Evolutionary conservation across 2,888 invertebrate species (phyloP).

Genomic region (Agapetus fuscipes): DNA sequence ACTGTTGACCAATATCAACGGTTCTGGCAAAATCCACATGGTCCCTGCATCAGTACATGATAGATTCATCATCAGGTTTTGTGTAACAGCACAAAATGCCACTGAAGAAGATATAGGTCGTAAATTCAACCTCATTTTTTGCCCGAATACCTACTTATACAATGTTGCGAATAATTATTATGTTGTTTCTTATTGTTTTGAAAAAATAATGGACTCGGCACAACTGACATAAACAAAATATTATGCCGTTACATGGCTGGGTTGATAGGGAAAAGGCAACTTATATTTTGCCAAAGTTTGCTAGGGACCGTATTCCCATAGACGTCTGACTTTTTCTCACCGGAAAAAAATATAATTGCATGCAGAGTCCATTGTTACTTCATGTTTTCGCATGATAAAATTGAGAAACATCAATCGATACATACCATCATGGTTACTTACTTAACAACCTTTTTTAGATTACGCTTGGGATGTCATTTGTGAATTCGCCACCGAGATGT

Average conservation of each 20-base stretch:
- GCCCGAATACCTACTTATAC: too few species aligned
- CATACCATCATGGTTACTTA: too few species aligned
- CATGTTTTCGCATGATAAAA: too few species aligned
- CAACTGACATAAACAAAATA: not conserved
- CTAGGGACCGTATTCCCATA: too few species aligned
- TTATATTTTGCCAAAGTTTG: too few species aligned
- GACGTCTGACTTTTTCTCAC: too few species aligned
- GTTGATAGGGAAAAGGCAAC: too few species aligned
- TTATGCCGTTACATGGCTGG: too few species aligned
- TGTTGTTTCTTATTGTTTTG: not conserved
- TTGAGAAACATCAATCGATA: too few species aligned
- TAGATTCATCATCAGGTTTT: constrained; percentile 87
- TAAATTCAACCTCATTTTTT: too few species aligned
- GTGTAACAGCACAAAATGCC: constrained; percentile 86
- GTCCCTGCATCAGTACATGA: constrained; percentile 88
- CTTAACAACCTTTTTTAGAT: constrained; percentile 41
- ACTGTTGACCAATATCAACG: constrained; percentile 84
- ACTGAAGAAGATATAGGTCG: constrained; percentile 75
- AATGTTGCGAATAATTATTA: not conserved
- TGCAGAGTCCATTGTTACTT: too few species aligned
- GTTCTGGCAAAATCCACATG: constrained; percentile 94
- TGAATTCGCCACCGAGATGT: constrained; percentile 68
- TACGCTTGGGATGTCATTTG: constrained; percentile 77
- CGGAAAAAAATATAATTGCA: not conserved
- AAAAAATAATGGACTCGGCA: not conserved